Conservation (phyloP, 2,797 vertebrate genomes). For the Spondyliosoma cantharus region DNA sequence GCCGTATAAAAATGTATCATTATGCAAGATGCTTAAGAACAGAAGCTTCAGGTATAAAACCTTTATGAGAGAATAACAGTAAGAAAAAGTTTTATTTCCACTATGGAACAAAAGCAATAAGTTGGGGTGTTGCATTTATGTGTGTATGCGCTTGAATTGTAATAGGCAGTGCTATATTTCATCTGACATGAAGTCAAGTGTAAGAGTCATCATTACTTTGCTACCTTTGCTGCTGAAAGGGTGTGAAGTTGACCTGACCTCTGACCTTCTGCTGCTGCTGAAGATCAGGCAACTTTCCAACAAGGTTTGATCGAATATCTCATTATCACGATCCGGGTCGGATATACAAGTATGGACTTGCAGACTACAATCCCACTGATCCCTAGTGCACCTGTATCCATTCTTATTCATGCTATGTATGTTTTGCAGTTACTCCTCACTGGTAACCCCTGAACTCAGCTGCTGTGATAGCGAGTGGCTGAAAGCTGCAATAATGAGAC, state of each 20-base stretch:
- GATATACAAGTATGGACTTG: neutral
- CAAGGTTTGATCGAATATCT: slow-evolving; percentile 21
- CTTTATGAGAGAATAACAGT: too few relatives aligned
- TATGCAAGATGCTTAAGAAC: too few relatives aligned
- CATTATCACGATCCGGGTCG: slow-evolving; percentile 8
- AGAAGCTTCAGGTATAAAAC: too few relatives aligned
- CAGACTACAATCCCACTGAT: neutral
- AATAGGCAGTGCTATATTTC: neutral
- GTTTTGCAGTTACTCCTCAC: slow-evolving; percentile 28
- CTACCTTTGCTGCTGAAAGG: neutral
- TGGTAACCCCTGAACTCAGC: slow-evolving; percentile 59
- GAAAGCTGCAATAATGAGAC: slow-evolving; percentile 78
- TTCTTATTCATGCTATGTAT: slow-evolving; percentile 6
- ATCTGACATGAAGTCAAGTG: neutral
- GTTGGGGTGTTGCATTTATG: too few relatives aligned
- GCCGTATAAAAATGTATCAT: too few relatives aligned
- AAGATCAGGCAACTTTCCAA: neutral
- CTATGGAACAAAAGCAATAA: too few relatives aligned
- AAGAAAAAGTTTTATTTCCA: too few relatives aligned
- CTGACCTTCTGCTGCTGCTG: neutral
- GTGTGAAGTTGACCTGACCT: slow-evolving; percentile 4
- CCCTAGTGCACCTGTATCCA: neutral
- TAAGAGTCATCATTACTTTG: neutral
- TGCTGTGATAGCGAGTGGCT: slow-evolving; percentile 59
- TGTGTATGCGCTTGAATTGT: too few relatives aligned